Evolutionary conservation across 2,888 invertebrate genomes (phyloP), one percentile per base, ranked within the genome.

Genomic region (Lasius fuliginosus): DNA sequence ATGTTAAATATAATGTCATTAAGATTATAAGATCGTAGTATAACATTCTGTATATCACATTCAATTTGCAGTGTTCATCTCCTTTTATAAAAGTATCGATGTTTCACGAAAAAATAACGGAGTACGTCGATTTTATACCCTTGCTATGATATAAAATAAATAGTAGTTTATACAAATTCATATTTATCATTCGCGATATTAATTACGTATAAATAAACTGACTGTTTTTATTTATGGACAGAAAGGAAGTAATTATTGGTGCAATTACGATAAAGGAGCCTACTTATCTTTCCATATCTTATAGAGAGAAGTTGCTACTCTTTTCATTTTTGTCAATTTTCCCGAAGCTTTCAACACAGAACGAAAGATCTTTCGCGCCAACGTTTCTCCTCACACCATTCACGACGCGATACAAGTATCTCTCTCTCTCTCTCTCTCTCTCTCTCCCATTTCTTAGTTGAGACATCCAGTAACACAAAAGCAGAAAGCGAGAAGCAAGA

Each of bases 401-500:
- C 46, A 15, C 71, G 60, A 46, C 12, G 60, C 60, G 77, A 77
- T 68, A 40, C 67, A 15, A 58, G 77, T 60, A 46, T 71, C 69
- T 46, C 53, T n/a, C 1, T n/a, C 4, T 6, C 53, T 53, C 8
- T n/a, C n/a, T n/a, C 27, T 23, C n/a, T 23, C 23, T 53, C 8
- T n/a, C n/a, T n/a, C 27, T 23, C n/a, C 23, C 46, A 18, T 60
- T 23, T n/a, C 77, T 30, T 58, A 42, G 79, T 18, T 27, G 71
- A 23, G 71, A 49, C 79, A 71, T 71, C 49, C 71, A 81, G 79
- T 62, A 81, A 46, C 46, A 49, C 71, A 71, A 73, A 81, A 60
- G 60, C 79, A 71, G 79, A 33, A 81, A 81, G 71, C 60, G 71
- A 81, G 71, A 71, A 71, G 79, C 56, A 77, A 58, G 60, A 81